phyloP scores from a whole-genome alignment of 2,113 vertebrate species.

The Gallinago paraguaiae region DNA sequence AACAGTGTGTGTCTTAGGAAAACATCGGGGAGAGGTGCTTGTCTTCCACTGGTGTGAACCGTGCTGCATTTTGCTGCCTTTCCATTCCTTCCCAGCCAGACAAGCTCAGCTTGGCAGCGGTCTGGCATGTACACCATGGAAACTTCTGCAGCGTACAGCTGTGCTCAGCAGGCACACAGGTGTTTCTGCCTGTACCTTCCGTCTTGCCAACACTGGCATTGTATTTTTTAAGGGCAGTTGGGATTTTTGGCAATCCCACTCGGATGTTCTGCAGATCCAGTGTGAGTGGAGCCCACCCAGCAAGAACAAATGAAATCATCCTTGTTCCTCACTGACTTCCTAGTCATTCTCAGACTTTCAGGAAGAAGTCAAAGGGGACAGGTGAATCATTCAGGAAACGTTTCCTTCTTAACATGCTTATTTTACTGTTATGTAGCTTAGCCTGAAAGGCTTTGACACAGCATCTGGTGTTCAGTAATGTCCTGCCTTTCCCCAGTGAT shows the following conservation, averaged over 20 bases:
- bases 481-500: neutral
- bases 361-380: conserved; percentile 21
- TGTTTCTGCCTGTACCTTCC: conserved; percentile 44
- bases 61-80: neutral
- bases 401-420: neutral
- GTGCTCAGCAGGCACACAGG: neutral
- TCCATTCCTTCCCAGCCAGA: neutral
- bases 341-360: neutral
- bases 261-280: neutral
- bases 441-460: neutral
- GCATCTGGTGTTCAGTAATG: neutral
- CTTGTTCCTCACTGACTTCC: neutral
- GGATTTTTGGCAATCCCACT: conserved; percentile 26
- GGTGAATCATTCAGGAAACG: conserved; percentile 55
- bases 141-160: neutral
- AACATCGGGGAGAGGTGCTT: neutral
- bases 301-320: conserved; percentile 35
- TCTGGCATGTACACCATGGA: neutral
- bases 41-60: neutral
- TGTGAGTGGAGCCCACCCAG: conserved; percentile 53
- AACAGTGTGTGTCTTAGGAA: neutral
- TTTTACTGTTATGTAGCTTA: neutral
- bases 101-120: neutral
- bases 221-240: neutral
- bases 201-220: neutral